These are phyloP conservation scores for Graphium colonna DNA, from an alignment of 2,888 invertebrate species.

Conservation along the genomic window DNA sequence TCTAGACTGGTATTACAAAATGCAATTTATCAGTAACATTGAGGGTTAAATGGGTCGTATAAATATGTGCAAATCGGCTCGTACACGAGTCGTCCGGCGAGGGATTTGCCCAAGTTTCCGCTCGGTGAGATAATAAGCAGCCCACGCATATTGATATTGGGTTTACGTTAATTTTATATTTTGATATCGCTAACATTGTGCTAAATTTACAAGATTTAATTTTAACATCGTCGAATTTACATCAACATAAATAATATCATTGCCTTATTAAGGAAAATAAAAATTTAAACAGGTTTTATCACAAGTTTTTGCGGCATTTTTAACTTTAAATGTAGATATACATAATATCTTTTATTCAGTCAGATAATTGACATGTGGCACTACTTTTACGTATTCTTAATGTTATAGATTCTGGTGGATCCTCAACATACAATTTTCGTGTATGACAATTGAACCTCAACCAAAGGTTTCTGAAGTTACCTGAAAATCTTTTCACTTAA, in stretches of 20 bases:
- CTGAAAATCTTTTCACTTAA: no score
- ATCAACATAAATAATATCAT: not conserved
- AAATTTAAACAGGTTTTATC: no score
- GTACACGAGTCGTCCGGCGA: conserved; percentile 25
- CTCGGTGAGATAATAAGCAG: conserved; percentile 33
- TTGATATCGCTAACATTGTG: not conserved
- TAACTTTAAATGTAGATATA: no score
- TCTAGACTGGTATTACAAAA: conserved; percentile 14
- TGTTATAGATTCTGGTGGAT: no score
- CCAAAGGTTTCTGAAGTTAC: no score
- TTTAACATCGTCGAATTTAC: no score
- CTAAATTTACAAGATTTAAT: not conserved
- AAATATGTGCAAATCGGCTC: conserved; percentile 20
- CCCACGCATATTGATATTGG: conserved; percentile 42
- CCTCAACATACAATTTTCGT: no score
- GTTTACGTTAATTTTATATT: conserved; percentile 2
- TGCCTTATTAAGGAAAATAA: not conserved
- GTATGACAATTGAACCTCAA: no score
- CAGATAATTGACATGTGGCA: no score
- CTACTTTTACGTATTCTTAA: no score
- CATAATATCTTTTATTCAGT: no score
- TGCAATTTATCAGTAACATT: conserved; percentile 42
- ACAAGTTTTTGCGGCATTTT: no score
- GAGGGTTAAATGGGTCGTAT: conserved; percentile 41
- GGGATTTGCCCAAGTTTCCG: conserved; percentile 43